phyloP scores from a whole-genome alignment of 2,888 invertebrate species.

The Invenusta paracnida region DNA sequence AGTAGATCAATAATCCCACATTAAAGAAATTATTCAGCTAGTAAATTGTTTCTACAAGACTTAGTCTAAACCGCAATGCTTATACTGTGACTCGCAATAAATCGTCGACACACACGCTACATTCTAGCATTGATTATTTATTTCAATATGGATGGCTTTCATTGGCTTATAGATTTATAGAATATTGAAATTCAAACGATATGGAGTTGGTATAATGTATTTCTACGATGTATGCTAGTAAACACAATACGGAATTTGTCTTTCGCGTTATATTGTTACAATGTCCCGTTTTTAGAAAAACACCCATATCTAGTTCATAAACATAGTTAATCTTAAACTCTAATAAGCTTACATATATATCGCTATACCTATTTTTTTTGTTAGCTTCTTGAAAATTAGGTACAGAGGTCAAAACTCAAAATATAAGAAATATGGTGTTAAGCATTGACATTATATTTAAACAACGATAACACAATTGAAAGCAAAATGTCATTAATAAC shows the following conservation, averaged over 20 bases:
- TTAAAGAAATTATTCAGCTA: background rate
- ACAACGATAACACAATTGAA: too few species aligned
- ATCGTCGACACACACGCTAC: too few species aligned
- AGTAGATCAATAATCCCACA: background rate
- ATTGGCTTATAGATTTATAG: background rate
- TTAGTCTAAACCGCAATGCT: background rate
- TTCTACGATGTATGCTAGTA: background rate
- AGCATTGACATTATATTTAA: too few species aligned
- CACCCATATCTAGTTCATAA: background rate
- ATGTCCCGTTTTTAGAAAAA: background rate
- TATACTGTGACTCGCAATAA: too few species aligned
- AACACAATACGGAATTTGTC: background rate
- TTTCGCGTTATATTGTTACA: background rate
- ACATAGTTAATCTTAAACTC: too few species aligned
- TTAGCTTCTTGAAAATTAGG: too few species aligned
- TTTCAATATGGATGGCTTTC: background rate
- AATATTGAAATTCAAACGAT: background rate
- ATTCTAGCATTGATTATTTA: too few species aligned
- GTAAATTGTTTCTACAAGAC: background rate
- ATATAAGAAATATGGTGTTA: too few species aligned
- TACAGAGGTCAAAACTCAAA: too few species aligned
- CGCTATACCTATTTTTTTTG: too few species aligned
- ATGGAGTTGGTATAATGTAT: background rate
- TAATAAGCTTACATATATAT: too few species aligned
- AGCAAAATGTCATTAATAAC: too few species aligned